Conservation (phyloP, 2,113 vertebrate genomes). For the Passer montanus region DNA sequence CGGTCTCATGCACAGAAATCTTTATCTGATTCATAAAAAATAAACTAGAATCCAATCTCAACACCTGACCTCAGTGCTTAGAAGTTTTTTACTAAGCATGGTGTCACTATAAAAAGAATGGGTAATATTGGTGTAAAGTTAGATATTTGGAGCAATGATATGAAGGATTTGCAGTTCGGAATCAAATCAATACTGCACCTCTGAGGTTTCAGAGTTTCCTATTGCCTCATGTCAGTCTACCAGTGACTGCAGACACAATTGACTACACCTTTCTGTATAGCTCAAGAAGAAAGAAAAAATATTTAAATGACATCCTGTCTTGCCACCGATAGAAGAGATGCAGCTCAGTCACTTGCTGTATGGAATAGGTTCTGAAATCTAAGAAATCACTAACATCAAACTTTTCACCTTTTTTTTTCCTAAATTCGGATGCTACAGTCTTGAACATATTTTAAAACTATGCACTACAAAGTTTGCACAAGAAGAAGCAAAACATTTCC, state of each 20-base stretch:
- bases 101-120: slow-evolving; percentile 88
- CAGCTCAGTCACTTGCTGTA: background rate
- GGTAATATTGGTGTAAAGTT: slow-evolving; percentile 83
- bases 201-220: slow-evolving; percentile 69
- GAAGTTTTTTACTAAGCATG: slow-evolving; percentile 83
- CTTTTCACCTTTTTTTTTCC: background rate
- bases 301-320: slow-evolving; percentile 49
- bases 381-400: background rate
- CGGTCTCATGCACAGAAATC: slow-evolving; percentile 89
- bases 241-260: slow-evolving; percentile 61
- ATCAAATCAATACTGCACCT: slow-evolving; percentile 77
- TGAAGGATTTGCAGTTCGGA: slow-evolving; percentile 76
- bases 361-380: slow-evolving; percentile 18
- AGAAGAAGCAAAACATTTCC: slow-evolving; percentile 1
- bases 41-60: slow-evolving; percentile 90
- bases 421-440: background rate
- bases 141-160: slow-evolving; percentile 80
- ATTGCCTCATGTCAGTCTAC: slow-evolving; percentile 61
- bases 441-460: background rate
- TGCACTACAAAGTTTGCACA: background rate
- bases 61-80: slow-evolving; percentile 90
- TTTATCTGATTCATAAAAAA: slow-evolving; percentile 98
- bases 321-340: background rate
- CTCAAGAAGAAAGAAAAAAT: slow-evolving; percentile 49
- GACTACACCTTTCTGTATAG: slow-evolving; percentile 16